Percentiles rank a stretch among this genome's conserved stretches.
Conservation (phyloP, 2,888 invertebrate species). For the Erebia palarica region DNA sequence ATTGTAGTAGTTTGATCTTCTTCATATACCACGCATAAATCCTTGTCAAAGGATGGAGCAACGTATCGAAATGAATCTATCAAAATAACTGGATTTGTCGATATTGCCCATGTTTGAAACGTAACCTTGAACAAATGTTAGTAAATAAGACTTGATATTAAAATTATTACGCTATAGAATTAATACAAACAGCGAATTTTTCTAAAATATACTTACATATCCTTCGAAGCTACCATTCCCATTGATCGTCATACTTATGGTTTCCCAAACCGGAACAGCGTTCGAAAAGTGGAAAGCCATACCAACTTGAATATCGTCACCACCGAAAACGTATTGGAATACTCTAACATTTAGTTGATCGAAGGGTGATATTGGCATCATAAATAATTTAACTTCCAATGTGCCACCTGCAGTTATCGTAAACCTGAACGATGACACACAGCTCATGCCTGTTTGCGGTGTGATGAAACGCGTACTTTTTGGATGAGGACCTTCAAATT, state of each 20-base stretch:
- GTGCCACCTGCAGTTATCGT: constrained; percentile 51
- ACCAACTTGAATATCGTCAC: constrained; percentile 40
- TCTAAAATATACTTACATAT: constrained; percentile 50
- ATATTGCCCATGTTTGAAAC: constrained; percentile 23
- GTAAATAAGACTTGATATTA: neutral
- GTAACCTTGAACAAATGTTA: constrained; percentile 28
- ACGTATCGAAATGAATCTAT: constrained; percentile 15
- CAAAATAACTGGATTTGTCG: constrained; percentile 26
- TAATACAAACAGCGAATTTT: no score
- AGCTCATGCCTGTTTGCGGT: constrained; percentile 48
- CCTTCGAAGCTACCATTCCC: constrained; percentile 43
- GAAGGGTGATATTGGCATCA: constrained; percentile 41
- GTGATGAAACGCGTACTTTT: constrained; percentile 48
- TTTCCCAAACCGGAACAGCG: constrained; percentile 48
- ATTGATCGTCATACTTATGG: constrained; percentile 38
- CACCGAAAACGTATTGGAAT: constrained; percentile 38
- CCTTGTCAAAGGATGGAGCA: neutral
- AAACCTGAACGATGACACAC: constrained; percentile 53
- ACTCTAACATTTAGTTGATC: constrained; percentile 48
- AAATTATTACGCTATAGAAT: neutral
- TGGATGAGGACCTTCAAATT: constrained; percentile 36
- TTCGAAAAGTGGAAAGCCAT: constrained; percentile 23
- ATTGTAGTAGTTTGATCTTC: neutral
- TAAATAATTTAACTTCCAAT: constrained; percentile 52
- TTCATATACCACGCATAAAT: constrained; percentile 4